Conservation (phyloP, 2,888 invertebrate species). For the Dysmachus trigonus region DNA sequence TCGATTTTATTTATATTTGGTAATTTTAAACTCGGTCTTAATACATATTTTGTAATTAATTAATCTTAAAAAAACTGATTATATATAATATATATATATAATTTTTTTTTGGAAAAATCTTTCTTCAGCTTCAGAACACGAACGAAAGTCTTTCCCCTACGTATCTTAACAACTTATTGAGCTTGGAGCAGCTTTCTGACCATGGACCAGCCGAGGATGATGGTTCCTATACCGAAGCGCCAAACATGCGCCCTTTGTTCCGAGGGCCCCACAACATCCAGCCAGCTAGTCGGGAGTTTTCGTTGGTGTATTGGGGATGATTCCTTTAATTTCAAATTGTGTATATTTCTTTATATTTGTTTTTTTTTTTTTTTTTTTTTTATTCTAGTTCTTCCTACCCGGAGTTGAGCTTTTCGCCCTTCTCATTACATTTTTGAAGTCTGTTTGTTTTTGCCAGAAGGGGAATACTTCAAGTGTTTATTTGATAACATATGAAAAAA, state of each 20-base stretch:
- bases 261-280: background rate
- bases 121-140: slow-evolving; percentile 51
- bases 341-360: background rate
- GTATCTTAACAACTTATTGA: slow-evolving; percentile 65
- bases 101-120: slow-evolving; percentile 48
- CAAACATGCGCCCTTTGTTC: slow-evolving; percentile 4
- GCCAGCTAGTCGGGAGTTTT: background rate
- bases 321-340: background rate
- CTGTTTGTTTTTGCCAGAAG: slow-evolving; percentile 29
- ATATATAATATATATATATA: too few species aligned
- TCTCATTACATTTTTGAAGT: background rate
- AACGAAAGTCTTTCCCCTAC: slow-evolving; percentile 61
- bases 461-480: slow-evolving; percentile 31
- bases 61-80: slow-evolving; percentile 34
- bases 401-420: background rate
- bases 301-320: background rate
- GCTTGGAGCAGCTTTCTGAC: slow-evolving; percentile 61
- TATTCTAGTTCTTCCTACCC: slow-evolving; percentile 36
- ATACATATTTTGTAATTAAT: background rate
- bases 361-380: background rate
- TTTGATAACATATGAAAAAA: slow-evolving; percentile 15
- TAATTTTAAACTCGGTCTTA: background rate
- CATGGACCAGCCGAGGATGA: slow-evolving; percentile 58
- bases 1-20: background rate
- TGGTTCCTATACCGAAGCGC: background rate